phyloP scores from a whole-genome alignment of 2,113 vertebrate species.

The Paramormyrops kingsleyae region DNA sequence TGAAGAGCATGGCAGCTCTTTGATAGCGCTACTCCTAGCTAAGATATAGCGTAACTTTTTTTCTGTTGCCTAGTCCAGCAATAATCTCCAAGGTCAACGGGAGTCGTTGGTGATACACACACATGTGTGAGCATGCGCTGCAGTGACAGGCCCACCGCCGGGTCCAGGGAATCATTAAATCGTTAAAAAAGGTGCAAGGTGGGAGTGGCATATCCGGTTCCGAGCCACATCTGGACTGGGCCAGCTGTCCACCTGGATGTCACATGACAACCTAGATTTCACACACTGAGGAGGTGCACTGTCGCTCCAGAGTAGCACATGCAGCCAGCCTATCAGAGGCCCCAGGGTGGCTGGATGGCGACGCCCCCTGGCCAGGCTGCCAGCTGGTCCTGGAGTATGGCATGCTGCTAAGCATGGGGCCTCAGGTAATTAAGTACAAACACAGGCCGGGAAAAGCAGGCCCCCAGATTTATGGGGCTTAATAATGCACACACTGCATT shows the following conservation, averaged over 20 bases:
- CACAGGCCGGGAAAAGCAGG: slow-evolving; percentile 38
- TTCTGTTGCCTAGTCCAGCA: slow-evolving; percentile 47
- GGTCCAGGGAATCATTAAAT: slow-evolving; percentile 56
- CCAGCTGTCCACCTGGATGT: neutral
- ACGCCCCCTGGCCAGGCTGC: slow-evolving; percentile 38
- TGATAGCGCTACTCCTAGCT: slow-evolving; percentile 45
- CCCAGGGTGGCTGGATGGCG: slow-evolving; percentile 18
- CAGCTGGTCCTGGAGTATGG: slow-evolving; percentile 39
- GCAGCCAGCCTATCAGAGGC: neutral
- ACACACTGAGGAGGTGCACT: neutral
- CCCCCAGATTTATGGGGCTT: slow-evolving; percentile 51
- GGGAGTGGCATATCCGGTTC: neutral
- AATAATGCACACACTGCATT: slow-evolving; percentile 56
- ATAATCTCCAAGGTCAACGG: slow-evolving; percentile 59
- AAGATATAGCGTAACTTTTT: slow-evolving; percentile 43
- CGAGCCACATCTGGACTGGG: neutral
- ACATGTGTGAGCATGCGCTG: neutral
- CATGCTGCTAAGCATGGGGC: slow-evolving; percentile 34
- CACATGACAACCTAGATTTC: neutral
- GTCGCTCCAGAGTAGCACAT: neutral
- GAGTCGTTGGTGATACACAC: slow-evolving; percentile 49
- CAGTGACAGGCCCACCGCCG: slow-evolving; percentile 32
- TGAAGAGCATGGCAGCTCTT: slow-evolving; percentile 41
- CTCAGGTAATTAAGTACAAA: slow-evolving; percentile 50
- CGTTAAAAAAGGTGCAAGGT: slow-evolving; percentile 33